Base-by-base conservation (phyloP, 2,888 invertebrate species). In the Spialia ferax region DNA sequence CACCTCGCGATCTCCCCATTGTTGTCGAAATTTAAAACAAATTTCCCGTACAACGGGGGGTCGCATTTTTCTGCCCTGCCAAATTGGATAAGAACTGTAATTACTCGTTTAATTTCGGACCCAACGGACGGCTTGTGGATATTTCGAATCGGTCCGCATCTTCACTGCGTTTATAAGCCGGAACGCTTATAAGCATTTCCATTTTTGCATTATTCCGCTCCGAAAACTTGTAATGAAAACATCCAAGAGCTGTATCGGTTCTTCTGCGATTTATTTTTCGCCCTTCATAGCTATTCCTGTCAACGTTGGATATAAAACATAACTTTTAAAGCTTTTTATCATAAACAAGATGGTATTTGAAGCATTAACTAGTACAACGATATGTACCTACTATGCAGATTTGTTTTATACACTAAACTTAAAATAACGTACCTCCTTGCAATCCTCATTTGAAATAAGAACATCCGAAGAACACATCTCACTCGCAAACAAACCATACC, bases 21-120 rank as follows among this genome's bases (percentile, higher is more conserved):
- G 93, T 93, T 92, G 91, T 91, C 87, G 91, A 93, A 92, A 90
- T 92, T 93, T 91, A 89, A 93, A 93, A 93, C 93, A 93, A 93
- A 93, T 93, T 93, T 91, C 90, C 90, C 89, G 88, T 87, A 81
- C 84, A 83, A 86, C 74, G 88, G 89, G 89, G 91, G 92, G 93
- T 89, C 92, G 89, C 84, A 83, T 92, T 92, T 91, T 91, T 91
- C 88, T 89, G 87, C 86, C 84, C 86, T 84, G 88, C 89, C 89
- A 91, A 93, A 93, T 92, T 93, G 93, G 91, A 91, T 93, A 92
- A 93, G 88, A 87, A 91, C 90, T 85, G 88, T 90, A 92, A 93
- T 93, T 91, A 91, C 83, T 86, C 87, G 87, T 87, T 90, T 87
- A 87, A 87, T 83, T 78, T 79, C 73, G 72, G 74, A 65, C 69